Evolutionary conservation across 2,888 invertebrate species (phyloP).

Genomic region (Petrophora chlorosata): DNA sequence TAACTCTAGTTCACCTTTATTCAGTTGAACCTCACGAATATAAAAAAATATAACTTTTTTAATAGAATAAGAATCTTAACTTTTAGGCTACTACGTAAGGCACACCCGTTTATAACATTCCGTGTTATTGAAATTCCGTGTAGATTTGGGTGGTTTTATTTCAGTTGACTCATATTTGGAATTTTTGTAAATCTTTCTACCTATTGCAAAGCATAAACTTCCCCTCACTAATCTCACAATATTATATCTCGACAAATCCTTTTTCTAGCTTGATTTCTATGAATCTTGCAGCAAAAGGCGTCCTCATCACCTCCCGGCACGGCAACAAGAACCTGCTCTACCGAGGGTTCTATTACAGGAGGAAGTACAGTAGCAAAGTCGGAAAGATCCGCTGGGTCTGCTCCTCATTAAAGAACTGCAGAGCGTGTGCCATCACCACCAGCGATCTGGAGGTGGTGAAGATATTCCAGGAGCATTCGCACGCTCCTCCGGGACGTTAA

Average conservation of each 20-base stretch:
- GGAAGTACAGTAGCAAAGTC: constrained; percentile 47
- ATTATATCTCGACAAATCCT: background rate
- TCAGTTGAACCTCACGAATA: too few species aligned
- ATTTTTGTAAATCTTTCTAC: too few species aligned
- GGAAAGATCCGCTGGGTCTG: constrained; percentile 52
- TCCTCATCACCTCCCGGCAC: constrained; percentile 48
- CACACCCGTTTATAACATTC: too few species aligned
- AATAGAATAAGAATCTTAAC: too few species aligned
- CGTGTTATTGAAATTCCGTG: too few species aligned
- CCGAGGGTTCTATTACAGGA: constrained; percentile 48
- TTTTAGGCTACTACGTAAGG: too few species aligned
- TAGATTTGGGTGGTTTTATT: too few species aligned
- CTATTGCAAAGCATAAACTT: too few species aligned
- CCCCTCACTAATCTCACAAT: too few species aligned
- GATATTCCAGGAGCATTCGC: constrained; percentile 34
- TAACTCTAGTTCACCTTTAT: too few species aligned
- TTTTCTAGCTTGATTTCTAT: background rate
- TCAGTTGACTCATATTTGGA: too few species aligned
- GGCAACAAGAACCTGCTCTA: constrained; percentile 54
- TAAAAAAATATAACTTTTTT: too few species aligned
- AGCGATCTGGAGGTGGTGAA: constrained; percentile 34
- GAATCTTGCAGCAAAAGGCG: constrained; percentile 40
- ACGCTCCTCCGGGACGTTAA: constrained; percentile 22
- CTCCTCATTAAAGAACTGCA: constrained; percentile 54
- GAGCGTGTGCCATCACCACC: constrained; percentile 49